Conservation (phyloP, 30 jellyfish, hydroid and myxozoan species). For the Hydra vulgaris region DNA sequence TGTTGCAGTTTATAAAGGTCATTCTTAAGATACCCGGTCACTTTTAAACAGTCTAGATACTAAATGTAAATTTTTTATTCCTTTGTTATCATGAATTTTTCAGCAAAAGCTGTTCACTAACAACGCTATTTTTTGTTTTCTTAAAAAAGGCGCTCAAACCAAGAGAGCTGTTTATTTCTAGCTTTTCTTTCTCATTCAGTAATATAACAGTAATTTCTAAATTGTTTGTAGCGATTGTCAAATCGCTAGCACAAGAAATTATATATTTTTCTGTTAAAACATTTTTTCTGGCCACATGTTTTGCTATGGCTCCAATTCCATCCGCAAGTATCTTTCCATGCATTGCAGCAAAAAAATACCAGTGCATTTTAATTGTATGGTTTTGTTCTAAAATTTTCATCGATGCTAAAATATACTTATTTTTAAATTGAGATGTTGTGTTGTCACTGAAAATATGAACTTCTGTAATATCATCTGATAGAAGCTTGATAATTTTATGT, state of each 20-base stretch:
- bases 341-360: not conserved
- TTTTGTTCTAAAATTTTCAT: too few species aligned
- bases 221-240: not conserved
- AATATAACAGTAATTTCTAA: not conserved
- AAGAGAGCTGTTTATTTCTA: not conserved
- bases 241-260: not conserved
- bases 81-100: not conserved
- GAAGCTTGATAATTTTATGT: not conserved
- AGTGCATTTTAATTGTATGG: too few species aligned
- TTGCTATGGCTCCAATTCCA: not conserved
- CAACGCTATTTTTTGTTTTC: not conserved
- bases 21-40: not conserved
- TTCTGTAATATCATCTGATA: not conserved
- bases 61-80: too few species aligned
- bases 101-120: not conserved
- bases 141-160: not conserved
- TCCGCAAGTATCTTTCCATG: not conserved
- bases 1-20: not conserved
- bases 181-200: not conserved
- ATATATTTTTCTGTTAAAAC: not conserved
- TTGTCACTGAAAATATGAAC: not conserved
- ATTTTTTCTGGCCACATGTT: not conserved
- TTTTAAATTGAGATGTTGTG: not conserved
- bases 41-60: not conserved
- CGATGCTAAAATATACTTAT: not conserved